Conservation (phyloP, 2,888 invertebrate species). For the Gnatocerus cornutus region DNA sequence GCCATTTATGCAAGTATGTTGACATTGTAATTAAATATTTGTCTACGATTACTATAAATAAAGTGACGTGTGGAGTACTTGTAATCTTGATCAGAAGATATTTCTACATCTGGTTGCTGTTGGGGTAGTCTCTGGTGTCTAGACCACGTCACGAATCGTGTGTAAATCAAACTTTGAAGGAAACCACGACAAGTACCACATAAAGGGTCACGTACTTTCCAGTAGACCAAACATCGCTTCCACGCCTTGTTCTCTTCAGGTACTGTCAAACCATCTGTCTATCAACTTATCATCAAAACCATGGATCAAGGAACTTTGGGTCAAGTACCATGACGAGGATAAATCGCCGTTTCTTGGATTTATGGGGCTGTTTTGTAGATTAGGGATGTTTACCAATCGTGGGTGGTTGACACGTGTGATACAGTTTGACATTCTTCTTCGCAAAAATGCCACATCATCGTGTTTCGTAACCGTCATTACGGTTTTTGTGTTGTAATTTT, state of each 20-base stretch:
- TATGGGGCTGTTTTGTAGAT: too few species aligned
- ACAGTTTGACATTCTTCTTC: not conserved
- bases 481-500: not conserved
- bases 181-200: slow-evolving; percentile 22
- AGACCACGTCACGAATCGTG: slow-evolving; percentile 5
- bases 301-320: too few species aligned
- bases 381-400: too few species aligned
- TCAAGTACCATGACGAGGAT: too few species aligned
- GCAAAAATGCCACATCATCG: not conserved
- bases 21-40: slow-evolving; percentile 40
- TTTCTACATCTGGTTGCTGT: too few species aligned
- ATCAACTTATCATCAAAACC: not conserved
- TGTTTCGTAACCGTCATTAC: slow-evolving; percentile 2
- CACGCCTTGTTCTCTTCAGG: not conserved
- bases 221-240: not conserved
- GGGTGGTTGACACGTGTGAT: not conserved
- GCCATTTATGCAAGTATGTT: slow-evolving; percentile 32
- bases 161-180: slow-evolving; percentile 15
- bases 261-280: not conserved
- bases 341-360: too few species aligned
- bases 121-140: slow-evolving; percentile 17
- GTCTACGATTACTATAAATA: slow-evolving; percentile 21
- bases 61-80: not conserved
- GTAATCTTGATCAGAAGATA: not conserved
- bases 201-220: slow-evolving; percentile 6